These are phyloP conservation scores for Dascillus cervinus DNA, from an alignment of 2,888 invertebrate genomes.

Conservation along the genomic window DNA sequence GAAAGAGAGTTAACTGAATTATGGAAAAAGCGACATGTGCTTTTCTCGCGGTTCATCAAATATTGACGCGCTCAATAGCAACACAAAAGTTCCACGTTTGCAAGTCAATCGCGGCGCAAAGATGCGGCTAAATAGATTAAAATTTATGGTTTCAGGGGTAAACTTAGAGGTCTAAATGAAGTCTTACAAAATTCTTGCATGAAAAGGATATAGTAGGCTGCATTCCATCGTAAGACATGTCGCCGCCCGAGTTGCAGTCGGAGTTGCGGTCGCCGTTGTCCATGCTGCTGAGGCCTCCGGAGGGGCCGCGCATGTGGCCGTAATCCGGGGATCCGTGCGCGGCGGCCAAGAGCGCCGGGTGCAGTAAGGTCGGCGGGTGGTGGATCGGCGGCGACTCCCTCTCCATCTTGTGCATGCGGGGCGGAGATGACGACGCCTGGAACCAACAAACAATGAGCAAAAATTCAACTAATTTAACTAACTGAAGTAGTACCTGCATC, in stretches of 20 bases:
- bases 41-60: too few relatives aligned
- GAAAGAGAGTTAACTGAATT: too few relatives aligned
- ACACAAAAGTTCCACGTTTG: too few relatives aligned
- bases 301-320: slow-evolving; percentile 54
- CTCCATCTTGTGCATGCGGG: slow-evolving; percentile 61
- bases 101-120: too few relatives aligned
- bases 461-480: slow-evolving; percentile 6
- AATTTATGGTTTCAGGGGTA: too few relatives aligned
- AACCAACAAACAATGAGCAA: too few relatives aligned
- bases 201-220: slow-evolving; percentile 96
- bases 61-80: too few relatives aligned
- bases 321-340: slow-evolving; percentile 80
- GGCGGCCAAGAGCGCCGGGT: slow-evolving; percentile 76
- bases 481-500: slow-evolving; percentile 44
- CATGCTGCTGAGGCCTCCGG: slow-evolving; percentile 53
- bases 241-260: slow-evolving; percentile 85
- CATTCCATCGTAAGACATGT: slow-evolving; percentile 85
- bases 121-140: too few relatives aligned
- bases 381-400: slow-evolving; percentile 79
- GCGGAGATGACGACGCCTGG: slow-evolving; percentile 49
- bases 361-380: slow-evolving; percentile 77
- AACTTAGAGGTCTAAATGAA: too few relatives aligned
- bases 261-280: slow-evolving; percentile 81
- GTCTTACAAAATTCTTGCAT: slow-evolving; percentile 36
- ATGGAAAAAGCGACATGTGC: too few relatives aligned